These are phyloP conservation scores for Troides aeacus DNA, from an alignment of 2,888 invertebrate genomes.

Conservation along the genomic window DNA sequence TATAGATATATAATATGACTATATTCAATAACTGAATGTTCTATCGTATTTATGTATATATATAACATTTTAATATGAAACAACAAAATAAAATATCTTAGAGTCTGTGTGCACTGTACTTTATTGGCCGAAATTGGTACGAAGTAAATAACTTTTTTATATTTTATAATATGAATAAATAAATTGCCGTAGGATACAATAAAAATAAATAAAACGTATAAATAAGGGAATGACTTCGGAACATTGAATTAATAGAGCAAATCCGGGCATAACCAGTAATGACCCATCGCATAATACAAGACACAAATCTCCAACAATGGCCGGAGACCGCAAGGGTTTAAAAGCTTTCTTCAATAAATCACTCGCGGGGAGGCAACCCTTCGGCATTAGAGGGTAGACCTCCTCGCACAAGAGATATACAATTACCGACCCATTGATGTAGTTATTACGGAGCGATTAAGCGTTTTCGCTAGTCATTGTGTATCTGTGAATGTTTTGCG, in stretches of 20 bases:
- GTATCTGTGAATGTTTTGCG: slow-evolving; percentile 26
- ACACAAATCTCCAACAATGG: slow-evolving; percentile 50
- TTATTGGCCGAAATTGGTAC: too few relatives aligned
- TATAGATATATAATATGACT: too few relatives aligned
- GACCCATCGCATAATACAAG: slow-evolving; percentile 51
- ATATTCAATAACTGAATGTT: too few relatives aligned
- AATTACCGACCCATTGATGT: slow-evolving; percentile 66
- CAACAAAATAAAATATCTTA: too few relatives aligned
- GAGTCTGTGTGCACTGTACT: too few relatives aligned
- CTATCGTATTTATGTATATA: too few relatives aligned
- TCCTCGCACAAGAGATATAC: slow-evolving; percentile 55
- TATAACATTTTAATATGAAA: too few relatives aligned
- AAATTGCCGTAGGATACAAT: background rate
- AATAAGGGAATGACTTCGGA: slow-evolving; percentile 33
- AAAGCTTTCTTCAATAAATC: slow-evolving; percentile 78
- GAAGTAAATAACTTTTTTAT: too few relatives aligned
- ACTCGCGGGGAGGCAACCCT: slow-evolving; percentile 45
- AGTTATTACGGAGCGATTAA: slow-evolving; percentile 61
- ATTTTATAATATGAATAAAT: background rate
- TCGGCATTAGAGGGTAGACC: slow-evolving; percentile 35
- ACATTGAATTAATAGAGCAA: slow-evolving; percentile 61
- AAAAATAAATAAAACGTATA: slow-evolving; percentile 25
- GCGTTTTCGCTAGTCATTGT: slow-evolving; percentile 52
- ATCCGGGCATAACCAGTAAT: slow-evolving; percentile 52
- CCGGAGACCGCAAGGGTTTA: slow-evolving; percentile 70